These are phyloP conservation scores for Scatophagus argus DNA, from an alignment of 2,113 vertebrate genomes.

Conservation along the genomic window DNA sequence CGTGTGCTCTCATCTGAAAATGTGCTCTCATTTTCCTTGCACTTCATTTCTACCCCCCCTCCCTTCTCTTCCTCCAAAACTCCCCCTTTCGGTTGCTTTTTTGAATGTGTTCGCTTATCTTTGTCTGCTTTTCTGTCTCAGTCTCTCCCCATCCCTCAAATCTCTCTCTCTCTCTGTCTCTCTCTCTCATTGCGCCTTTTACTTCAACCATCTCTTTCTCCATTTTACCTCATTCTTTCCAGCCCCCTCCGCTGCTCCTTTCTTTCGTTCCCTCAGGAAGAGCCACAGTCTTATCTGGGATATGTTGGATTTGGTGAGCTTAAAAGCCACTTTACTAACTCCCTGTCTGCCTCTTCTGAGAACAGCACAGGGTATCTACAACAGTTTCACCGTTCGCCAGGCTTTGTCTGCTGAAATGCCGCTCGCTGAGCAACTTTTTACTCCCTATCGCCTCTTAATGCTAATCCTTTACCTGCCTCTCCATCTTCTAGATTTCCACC, in stretches of 20 bases:
- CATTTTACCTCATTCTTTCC: constrained; percentile 63
- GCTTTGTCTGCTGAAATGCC: constrained; percentile 60
- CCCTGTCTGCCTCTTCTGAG: constrained; percentile 60
- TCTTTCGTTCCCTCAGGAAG: constrained; percentile 64
- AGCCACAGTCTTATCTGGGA: constrained; percentile 78
- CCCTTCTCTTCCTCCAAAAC: neutral
- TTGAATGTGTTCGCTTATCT: constrained; percentile 25
- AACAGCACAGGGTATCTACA: constrained; percentile 48
- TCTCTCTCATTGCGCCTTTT: constrained; percentile 40
- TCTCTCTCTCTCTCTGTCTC: constrained; percentile 14
- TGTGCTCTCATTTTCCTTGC: constrained; percentile 40
- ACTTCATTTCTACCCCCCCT: constrained; percentile 18
- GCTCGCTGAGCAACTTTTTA: constrained; percentile 44
- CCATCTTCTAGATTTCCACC: constrained; percentile 36
- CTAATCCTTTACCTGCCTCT: constrained; percentile 67
- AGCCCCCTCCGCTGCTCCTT: constrained; percentile 41
- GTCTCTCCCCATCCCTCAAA: constrained; percentile 17
- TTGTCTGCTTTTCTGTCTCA: constrained; percentile 12
- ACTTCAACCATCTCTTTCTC: constrained; percentile 40
- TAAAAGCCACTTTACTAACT: constrained; percentile 79
- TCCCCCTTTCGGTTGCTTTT: neutral
- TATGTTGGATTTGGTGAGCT: constrained; percentile 79
- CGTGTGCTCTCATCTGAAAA: constrained; percentile 50
- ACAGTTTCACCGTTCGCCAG: constrained; percentile 44
- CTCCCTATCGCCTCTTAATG: constrained; percentile 42